Evolutionary conservation across 2,888 invertebrate genomes (phyloP).

Genomic region (Rotaria magnacalcarata): DNA sequence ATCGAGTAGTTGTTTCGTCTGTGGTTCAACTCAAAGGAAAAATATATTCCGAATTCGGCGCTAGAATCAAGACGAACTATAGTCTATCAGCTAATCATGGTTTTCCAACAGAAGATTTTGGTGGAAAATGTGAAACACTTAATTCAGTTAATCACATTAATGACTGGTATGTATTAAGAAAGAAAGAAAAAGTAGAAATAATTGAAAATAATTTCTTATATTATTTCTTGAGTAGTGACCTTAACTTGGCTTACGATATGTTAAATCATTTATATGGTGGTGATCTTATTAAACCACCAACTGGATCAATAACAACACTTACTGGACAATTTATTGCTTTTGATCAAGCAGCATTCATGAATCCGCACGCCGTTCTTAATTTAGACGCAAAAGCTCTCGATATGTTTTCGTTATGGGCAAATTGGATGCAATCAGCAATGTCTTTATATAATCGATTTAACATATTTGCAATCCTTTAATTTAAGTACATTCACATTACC

Average conservation of each 20-base stretch:
- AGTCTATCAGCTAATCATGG: not conserved
- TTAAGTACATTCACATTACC: not conserved
- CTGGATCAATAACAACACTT: not conserved
- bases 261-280: not conserved
- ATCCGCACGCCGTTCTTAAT: not conserved
- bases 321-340: not conserved
- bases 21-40: not conserved
- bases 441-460: slow-evolving; percentile 1
- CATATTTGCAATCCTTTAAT: not conserved
- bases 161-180: not conserved
- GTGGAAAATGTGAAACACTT: not conserved
- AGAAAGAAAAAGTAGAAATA: not conserved
- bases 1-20: not conserved
- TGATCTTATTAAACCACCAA: not conserved
- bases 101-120: not conserved
- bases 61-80: not conserved
- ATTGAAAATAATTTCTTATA: no score
- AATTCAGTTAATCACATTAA: not conserved
- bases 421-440: slow-evolving; percentile 7
- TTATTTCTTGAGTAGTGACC: not conserved
- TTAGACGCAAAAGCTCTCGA: not conserved
- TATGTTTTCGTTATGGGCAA: not conserved
- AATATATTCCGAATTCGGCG: not conserved
- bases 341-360: slow-evolving; percentile 4
- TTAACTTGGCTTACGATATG: not conserved